phyloP scores from a whole-genome alignment of 2,113 vertebrate genomes.

The Chaenogobius annularis region DNA sequence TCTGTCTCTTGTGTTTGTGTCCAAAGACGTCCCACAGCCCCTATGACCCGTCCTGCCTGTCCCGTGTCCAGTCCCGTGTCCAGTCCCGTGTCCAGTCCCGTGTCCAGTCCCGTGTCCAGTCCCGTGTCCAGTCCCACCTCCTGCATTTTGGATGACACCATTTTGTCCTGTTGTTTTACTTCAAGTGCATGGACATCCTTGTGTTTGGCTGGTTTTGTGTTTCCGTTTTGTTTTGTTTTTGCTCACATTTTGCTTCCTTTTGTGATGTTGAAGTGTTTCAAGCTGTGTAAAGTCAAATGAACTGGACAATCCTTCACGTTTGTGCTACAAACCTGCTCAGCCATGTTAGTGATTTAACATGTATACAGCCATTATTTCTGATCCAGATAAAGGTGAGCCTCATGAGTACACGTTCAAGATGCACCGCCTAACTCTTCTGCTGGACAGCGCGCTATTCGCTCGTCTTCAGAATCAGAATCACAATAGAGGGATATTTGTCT shows the following conservation, averaged over 20 bases:
- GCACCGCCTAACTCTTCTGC: no score
- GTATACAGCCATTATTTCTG: no score
- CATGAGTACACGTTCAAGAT: no score
- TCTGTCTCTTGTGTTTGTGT: background rate
- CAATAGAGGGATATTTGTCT: no score
- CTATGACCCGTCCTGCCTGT: background rate
- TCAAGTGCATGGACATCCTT: conserved; percentile 4
- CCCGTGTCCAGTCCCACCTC: background rate
- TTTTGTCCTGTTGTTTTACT: background rate
- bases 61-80: background rate
- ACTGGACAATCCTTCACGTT: background rate
- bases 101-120: no score
- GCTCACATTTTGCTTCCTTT: conserved; percentile 9
- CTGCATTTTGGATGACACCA: background rate
- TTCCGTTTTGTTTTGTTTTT: background rate
- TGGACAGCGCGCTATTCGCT: no score
- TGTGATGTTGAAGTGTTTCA: background rate
- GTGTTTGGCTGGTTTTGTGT: background rate
- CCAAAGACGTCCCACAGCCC: background rate
- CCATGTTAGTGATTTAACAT: no score
- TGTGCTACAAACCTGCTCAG: no score
- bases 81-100: no score
- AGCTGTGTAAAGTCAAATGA: background rate
- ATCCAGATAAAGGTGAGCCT: no score
- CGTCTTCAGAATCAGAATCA: no score